Base-by-base conservation (phyloP, 1,140 invertebrate genomes). In the Vanessa tameamea region DNA sequence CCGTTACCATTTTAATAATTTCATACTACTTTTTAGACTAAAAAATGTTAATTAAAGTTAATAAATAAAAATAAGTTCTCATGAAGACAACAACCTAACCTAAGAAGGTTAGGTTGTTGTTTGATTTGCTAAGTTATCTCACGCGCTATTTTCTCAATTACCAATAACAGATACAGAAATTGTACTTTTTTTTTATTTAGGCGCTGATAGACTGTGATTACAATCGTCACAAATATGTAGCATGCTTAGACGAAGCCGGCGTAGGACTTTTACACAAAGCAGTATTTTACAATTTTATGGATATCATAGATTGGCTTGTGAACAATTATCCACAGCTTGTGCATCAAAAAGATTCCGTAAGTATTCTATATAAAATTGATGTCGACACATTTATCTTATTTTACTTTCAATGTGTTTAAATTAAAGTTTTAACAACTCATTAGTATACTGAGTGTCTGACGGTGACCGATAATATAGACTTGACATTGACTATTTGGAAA, bases 261-360 rank as follows among this genome's bases (percentile, higher is more conserved):
- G 94, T 95, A 43, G 95, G 96, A 9, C 88, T 97, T 43, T 84
- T 97, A 48, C 96, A 98, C 89, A 97, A 98, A 88, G 96, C 96
- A 0, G 94, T 98, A 11, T 95, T 95, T 77, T 95, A 97, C 86
- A 96, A 96, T 83, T 95, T 96, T 80, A 94, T 91, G 67, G 95
- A 96, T 53, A 95, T 97, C 51, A 94, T 96, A 6, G 93, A 95
- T 69, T 98, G 95, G 93, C 93, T 98, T 0, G 93, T 97, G 5
- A 93, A 95, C 31, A 95, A 96, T 83, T 97, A 96, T 92, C 96
- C 97, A 0, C 93, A 94, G 55, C 94, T 95, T 0, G 94, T 96
- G n/a, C 94, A 95, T 61, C 93, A 96, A 73, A 96, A 94, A 79
- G 97, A 98, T 86, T 95, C 95, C 79, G 97, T 97, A 87, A 95